Evolutionary conservation across 2,113 vertebrate genomes (phyloP), one percentile per base, ranked within the genome.

Genomic region (Nothoprocta pentlandii): DNA sequence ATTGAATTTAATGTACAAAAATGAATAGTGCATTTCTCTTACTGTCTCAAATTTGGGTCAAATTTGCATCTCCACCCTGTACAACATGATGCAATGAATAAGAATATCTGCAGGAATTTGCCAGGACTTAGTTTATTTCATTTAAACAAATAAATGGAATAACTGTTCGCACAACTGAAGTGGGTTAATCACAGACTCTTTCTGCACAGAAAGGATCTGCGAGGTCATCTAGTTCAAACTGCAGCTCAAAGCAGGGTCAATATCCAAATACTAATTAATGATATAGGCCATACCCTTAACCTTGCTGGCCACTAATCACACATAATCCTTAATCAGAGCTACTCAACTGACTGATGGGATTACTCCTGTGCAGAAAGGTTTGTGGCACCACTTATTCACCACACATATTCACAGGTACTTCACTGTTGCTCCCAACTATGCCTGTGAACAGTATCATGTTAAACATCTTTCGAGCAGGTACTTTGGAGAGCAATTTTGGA

Each of bases 241-340:
- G n/a, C 61, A 56, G 51, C 78, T 77, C 71, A 77, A 93, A 93
- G 67, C 16, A 87, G 75, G 63, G 42, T 63, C 92, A 91, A 66
- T 85, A 87, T 12, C 16, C 64, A 85, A 94, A 90, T 32, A 74
- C 25, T 85, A 63, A 53, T 69, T 90, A 94, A 90, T 25, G 75
- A 80, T 20, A 64, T 51, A 78, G 76, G 80, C 78, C 9, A 2
- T 66, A 80, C 91, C 87, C 71, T 70, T 85, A 90, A 85, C 79
- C 89, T 82, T 92, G 75, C 64, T 85, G 87, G 56, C 41, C 46
- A 80, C 59, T 96, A 92, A 94, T 94, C 63, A 0, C 56, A 30
- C 74, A 90, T 94, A 92, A 96, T 94, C 93, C 82, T 94, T 83
- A 63, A 89, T 90, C 85, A 92, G 92, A 92, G 51, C 76, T 61